Evolutionary conservation across 1,140 invertebrate genomes (phyloP).

Genomic region (Epicauta chinensis): DNA sequence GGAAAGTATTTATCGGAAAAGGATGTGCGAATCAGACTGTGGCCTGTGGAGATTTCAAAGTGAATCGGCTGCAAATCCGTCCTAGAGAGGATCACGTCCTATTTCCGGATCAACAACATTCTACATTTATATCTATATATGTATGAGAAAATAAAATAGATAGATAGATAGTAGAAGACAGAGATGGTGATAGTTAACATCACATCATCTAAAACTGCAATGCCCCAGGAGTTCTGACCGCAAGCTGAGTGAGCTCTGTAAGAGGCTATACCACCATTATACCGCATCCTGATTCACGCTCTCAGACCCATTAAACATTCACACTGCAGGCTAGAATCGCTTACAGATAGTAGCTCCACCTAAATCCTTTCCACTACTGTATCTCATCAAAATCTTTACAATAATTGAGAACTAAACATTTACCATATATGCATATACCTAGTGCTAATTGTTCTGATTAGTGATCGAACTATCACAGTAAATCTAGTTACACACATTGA

Average conservation of each 20-base stretch:
- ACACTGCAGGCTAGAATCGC: slow-evolving; percentile 37
- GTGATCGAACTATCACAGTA: no score
- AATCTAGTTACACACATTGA: no score
- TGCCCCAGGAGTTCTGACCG: slow-evolving; percentile 34
- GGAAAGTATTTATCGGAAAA: slow-evolving; percentile 18
- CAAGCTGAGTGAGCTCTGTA: slow-evolving; percentile 31
- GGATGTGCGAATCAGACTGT: slow-evolving; percentile 16
- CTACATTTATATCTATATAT: no score
- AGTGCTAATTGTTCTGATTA: no score
- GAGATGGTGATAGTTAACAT: no score
- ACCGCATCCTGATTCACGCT: slow-evolving; percentile 37
- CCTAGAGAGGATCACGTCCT: slow-evolving; percentile 13
- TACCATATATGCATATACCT: no score
- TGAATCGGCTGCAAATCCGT: slow-evolving; percentile 15
- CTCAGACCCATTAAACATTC: slow-evolving; percentile 41
- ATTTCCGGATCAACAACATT: neutral
- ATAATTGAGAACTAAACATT: no score
- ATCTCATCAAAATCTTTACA: no score
- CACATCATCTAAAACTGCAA: neutral
- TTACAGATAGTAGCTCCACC: slow-evolving; percentile 10
- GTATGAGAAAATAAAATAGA: no score
- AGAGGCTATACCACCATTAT: slow-evolving; percentile 21
- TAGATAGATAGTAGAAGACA: no score
- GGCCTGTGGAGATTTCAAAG: slow-evolving; percentile 15
- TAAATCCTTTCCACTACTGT: neutral